These are phyloP conservation scores for Vireo altiloquus DNA, from an alignment of 2,113 vertebrate species.

Conservation along the genomic window DNA sequence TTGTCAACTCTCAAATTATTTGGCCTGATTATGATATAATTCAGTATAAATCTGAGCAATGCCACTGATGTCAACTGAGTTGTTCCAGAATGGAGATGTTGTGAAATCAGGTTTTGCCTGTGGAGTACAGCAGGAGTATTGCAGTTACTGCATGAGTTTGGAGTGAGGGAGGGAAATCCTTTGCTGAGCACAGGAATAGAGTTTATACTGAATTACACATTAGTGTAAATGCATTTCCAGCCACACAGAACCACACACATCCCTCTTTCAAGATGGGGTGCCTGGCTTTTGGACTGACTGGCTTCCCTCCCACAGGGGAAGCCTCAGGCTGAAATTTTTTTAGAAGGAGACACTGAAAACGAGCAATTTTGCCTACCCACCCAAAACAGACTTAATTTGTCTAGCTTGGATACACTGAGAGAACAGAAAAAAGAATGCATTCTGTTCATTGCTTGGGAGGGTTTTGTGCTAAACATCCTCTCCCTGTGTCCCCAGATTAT, in stretches of 20 bases:
- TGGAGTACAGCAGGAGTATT: neutral
- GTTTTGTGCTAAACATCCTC: neutral
- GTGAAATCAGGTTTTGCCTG: neutral
- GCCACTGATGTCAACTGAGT: neutral
- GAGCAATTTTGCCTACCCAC: neutral
- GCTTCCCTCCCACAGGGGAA: neutral
- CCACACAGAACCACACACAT: neutral
- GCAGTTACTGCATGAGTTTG: neutral
- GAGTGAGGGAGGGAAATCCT: neutral
- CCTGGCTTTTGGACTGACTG: neutral
- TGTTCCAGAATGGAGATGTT: neutral
- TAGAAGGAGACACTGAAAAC: neutral
- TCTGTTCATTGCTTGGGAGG: neutral
- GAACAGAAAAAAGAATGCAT: neutral
- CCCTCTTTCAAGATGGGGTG: neutral
- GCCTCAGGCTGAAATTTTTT: neutral
- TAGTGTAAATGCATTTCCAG: neutral
- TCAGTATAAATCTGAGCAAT: neutral
- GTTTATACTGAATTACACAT: neutral
- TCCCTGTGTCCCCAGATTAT: slow-evolving; percentile 81
- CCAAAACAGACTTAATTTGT: neutral
- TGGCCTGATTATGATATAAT: neutral
- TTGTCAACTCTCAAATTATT: neutral
- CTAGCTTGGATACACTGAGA: neutral
- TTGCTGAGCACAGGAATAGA: neutral